phyloP scores from a whole-genome alignment of 2,888 invertebrate genomes.

The Bembecia ichneumoniformis region DNA sequence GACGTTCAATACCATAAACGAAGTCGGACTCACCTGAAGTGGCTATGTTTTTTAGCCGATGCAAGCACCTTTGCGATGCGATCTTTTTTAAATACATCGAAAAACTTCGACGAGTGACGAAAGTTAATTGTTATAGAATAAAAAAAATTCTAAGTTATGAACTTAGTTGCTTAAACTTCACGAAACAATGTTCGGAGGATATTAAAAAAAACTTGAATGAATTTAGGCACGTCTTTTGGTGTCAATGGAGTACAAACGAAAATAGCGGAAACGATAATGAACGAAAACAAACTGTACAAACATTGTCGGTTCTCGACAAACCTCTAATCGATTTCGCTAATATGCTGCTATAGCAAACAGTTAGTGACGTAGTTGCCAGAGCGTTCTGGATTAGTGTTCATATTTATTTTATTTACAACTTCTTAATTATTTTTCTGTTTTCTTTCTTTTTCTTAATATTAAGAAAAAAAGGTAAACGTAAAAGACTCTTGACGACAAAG shows the following conservation, averaged over 20 bases:
- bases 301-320: slow-evolving; percentile 20
- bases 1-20: slow-evolving; percentile 27
- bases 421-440: no score
- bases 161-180: no score
- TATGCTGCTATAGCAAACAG: slow-evolving; percentile 10
- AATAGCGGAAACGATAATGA: slow-evolving; percentile 20
- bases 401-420: no score
- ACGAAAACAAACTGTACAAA: slow-evolving; percentile 21
- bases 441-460: no score
- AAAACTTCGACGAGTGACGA: neutral
- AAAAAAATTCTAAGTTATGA: no score
- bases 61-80: slow-evolving; percentile 20
- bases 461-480: no score
- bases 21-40: slow-evolving; percentile 20
- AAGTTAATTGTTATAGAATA: neutral
- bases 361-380: slow-evolving; percentile 5
- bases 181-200: no score
- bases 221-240: slow-evolving; percentile 1
- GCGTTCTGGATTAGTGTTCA: no score
- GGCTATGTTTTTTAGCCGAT: slow-evolving; percentile 22
- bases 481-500: neutral
- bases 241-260: slow-evolving; percentile 6
- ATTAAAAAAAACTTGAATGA: neutral
- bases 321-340: slow-evolving; percentile 19
- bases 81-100: slow-evolving; percentile 3